Percentiles rank a stretch among this genome's conserved stretches.
Evolutionary conservation across 2,113 vertebrate genomes (phyloP).

Genomic region (Steatornis caripensis): DNA sequence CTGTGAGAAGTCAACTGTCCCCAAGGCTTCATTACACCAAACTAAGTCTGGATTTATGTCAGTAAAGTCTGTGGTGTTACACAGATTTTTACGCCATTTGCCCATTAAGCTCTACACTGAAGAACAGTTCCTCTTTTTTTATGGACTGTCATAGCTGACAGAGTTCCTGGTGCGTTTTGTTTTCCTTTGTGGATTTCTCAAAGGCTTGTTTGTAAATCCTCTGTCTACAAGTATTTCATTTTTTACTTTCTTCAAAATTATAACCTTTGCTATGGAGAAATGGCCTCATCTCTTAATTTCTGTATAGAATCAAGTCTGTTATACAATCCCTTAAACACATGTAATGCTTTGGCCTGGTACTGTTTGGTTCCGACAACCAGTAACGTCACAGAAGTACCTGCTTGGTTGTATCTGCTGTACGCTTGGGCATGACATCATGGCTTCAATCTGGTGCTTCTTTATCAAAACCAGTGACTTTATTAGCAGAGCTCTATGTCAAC

Average conservation of each 20-base stretch:
- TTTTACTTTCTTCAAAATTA: neutral
- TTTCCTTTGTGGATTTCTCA: neutral
- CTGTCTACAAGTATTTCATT: neutral
- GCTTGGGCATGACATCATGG: neutral
- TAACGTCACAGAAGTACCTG: neutral
- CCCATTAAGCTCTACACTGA: neutral
- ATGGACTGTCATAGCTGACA: neutral
- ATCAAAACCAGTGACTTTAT: neutral
- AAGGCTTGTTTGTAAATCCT: neutral
- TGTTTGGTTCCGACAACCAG: neutral
- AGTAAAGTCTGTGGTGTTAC: neutral
- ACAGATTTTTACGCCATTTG: neutral
- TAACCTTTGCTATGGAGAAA: neutral
- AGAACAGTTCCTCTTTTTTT: neutral
- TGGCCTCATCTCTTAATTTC: neutral
- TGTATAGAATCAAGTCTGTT: neutral
- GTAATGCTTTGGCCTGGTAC: neutral
- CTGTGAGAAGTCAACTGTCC: neutral
- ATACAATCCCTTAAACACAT: neutral
- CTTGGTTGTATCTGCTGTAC: neutral
- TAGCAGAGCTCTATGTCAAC: neutral
- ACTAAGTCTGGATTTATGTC: neutral
- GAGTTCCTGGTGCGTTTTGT: neutral
- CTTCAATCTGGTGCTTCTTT: neutral
- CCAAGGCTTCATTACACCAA: rapidly evolving